Percentiles rank a stretch among this genome's conserved stretches.
Conservation (phyloP, 1,140 invertebrate genomes). For the Atopsyche davidsoni region DNA sequence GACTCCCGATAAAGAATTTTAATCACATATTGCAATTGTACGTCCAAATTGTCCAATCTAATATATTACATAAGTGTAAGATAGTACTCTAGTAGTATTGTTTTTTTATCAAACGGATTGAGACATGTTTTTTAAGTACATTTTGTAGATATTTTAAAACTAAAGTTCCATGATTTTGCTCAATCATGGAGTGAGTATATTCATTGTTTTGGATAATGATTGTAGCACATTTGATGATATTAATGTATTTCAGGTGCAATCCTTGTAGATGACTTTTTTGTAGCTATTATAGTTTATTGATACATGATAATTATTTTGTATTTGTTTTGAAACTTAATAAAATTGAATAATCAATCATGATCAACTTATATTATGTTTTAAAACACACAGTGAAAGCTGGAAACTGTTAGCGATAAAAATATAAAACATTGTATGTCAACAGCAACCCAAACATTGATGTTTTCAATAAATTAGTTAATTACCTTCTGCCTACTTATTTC, state of each 20-base stretch:
- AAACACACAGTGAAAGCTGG: conserved; percentile 6
- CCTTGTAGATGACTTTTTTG: too few species aligned
- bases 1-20: conserved; percentile 7
- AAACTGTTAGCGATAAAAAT: conserved; percentile 17
- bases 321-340: conserved; percentile 13
- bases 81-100: conserved; percentile 8
- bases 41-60: conserved; percentile 23
- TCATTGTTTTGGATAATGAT: too few species aligned
- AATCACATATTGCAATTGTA: conserved; percentile 22
- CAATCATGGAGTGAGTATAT: too few species aligned
- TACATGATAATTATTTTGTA: too few species aligned
- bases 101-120: conserved; percentile 6
- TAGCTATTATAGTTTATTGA: too few species aligned
- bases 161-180: too few species aligned
- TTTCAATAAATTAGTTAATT: conserved; percentile 27
- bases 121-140: background rate
- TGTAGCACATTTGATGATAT: too few species aligned
- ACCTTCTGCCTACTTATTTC: too few species aligned
- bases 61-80: conserved; percentile 23
- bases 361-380: conserved; percentile 15
- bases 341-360: conserved; percentile 8
- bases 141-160: background rate
- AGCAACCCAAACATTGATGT: conserved; percentile 26
- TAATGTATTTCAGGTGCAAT: too few species aligned
- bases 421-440: conserved; percentile 24